Conservation (phyloP, 2,113 vertebrate species). For the Corythaeola cristata region DNA sequence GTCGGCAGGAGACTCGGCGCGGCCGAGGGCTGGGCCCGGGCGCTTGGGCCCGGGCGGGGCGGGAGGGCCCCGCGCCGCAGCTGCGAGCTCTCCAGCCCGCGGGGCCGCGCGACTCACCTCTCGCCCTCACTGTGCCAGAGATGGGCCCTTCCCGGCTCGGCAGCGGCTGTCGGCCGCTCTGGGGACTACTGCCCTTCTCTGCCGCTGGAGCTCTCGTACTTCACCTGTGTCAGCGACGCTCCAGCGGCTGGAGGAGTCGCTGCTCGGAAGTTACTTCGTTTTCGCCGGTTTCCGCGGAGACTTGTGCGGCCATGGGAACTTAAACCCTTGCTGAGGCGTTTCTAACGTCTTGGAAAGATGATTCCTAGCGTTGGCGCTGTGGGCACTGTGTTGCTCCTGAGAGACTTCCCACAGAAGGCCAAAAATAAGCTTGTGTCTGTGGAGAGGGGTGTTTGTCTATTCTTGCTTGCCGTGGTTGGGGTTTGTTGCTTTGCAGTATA, state of each 20-base stretch:
- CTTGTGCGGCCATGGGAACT: not conserved
- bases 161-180: not conserved
- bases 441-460: rapidly evolving
- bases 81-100: not conserved
- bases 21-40: not conserved
- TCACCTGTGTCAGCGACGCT: not conserved
- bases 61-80: not conserved
- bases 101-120: not conserved
- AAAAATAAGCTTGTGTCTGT: rapidly evolving
- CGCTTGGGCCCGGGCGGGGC: not conserved
- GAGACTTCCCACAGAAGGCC: rapidly evolving
- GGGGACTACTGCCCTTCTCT: not conserved
- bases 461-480: not conserved
- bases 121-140: not conserved
- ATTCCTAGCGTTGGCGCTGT: not conserved
- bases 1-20: not conserved
- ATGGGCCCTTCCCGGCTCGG: not conserved
- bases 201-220: no score
- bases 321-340: not conserved
- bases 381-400: not conserved
- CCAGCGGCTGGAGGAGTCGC: not conserved
- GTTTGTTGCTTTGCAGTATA: rapidly evolving
- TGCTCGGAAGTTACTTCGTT: not conserved
- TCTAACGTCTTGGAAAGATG: not conserved
- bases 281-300: not conserved